phyloP scores from a whole-genome alignment of 2,113 vertebrate genomes.

The Nettapus auritus region DNA sequence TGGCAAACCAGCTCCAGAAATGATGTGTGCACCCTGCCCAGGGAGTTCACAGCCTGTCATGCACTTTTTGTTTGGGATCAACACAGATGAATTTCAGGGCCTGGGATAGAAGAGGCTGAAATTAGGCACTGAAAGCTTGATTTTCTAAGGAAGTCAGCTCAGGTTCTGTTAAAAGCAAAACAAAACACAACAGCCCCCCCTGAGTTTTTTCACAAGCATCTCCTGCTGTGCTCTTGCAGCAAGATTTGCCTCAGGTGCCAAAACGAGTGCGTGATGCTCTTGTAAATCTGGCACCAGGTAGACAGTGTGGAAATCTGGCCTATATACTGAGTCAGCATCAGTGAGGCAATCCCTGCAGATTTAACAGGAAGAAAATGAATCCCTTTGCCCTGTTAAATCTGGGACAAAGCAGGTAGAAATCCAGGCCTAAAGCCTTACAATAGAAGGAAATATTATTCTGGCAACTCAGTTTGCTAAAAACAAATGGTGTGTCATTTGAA shows the following conservation, averaged over 20 bases:
- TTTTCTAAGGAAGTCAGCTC: background rate
- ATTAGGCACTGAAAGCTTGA: background rate
- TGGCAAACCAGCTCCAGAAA: background rate
- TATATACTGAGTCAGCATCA: background rate
- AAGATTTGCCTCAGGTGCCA: background rate
- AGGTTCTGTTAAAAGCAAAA: background rate
- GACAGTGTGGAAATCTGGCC: background rate
- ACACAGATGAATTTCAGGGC: background rate
- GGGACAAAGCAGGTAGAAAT: conserved; percentile 8
- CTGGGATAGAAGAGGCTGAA: background rate
- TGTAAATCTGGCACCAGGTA: background rate
- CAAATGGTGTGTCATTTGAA: conserved; percentile 70
- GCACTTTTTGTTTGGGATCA: background rate
- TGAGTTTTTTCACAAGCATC: background rate
- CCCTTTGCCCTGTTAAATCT: conserved; percentile 18
- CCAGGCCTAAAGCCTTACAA: conserved; percentile 48
- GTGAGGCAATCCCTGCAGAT: background rate
- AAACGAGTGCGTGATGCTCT: background rate
- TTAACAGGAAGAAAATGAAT: background rate
- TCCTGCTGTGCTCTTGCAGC: background rate
- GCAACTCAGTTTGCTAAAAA: conserved; percentile 63
- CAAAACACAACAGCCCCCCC: background rate
- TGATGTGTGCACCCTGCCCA: background rate
- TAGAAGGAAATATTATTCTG: conserved; percentile 74
- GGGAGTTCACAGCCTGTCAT: background rate